Conservation (phyloP, 2,113 vertebrate species). For the Oxyruncus cristatus region DNA sequence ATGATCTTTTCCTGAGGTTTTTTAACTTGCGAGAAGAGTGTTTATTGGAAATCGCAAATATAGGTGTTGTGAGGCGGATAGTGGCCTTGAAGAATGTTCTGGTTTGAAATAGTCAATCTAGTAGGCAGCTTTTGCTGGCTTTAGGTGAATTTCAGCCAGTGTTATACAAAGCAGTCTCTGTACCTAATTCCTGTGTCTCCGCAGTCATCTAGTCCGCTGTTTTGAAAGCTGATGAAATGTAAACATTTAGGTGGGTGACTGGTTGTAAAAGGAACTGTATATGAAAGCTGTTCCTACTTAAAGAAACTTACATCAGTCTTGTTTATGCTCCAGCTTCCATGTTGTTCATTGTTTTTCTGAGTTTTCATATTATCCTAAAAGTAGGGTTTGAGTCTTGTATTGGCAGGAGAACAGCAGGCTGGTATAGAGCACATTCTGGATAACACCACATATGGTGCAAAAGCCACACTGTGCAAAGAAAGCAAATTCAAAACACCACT, state of each 20-base stretch:
- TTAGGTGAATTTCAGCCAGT: background rate
- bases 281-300: background rate
- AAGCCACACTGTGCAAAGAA: background rate
- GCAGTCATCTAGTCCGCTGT: background rate
- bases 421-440: background rate
- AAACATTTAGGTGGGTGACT: constrained; percentile 7
- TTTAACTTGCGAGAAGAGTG: background rate
- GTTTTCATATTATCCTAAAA: background rate
- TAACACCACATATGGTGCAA: rapidly evolving
- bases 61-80: background rate
- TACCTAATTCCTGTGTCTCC: background rate
- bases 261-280: background rate
- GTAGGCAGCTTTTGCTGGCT: background rate
- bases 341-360: background rate
- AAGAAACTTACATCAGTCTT: background rate
- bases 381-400: background rate
- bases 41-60: background rate
- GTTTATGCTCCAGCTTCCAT: background rate
- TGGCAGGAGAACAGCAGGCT: background rate
- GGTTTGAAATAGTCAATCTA: background rate
- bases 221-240: background rate
- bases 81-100: background rate
- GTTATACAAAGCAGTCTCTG: background rate
- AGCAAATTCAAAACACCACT: background rate
- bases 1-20: background rate